These are phyloP conservation scores for Drosophila tropicalis DNA, from an alignment of 1,140 invertebrate species.

Conservation along the genomic window DNA sequence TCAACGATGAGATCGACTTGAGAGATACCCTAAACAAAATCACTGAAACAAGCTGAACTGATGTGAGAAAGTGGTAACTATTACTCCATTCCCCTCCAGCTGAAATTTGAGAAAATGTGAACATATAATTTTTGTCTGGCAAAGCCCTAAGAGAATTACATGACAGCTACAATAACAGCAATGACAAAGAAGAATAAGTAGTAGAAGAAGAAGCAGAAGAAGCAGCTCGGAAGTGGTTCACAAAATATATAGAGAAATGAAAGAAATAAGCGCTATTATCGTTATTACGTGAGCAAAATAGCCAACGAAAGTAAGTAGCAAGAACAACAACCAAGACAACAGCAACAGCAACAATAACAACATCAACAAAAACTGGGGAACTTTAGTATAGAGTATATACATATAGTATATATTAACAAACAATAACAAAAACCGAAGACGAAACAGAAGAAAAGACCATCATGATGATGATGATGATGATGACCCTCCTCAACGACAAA, in stretches of 20 bases:
- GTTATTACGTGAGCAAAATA: constrained; percentile 65
- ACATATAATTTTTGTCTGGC: constrained; percentile 44
- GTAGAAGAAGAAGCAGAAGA: constrained; percentile 13
- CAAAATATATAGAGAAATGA: constrained; percentile 56
- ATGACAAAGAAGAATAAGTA: constrained; percentile 25
- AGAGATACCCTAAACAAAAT: not conserved
- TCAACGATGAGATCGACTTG: constrained; percentile 11
- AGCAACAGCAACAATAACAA: not conserved
- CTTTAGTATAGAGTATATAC: constrained; percentile 13
- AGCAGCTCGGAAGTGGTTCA: constrained; percentile 51
- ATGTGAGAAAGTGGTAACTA: not conserved
- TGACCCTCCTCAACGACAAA: constrained; percentile 4
- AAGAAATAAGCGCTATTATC: constrained; percentile 67
- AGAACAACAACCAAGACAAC: constrained; percentile 10
- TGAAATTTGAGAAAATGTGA: constrained; percentile 1
- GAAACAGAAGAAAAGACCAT: constrained; percentile 18
- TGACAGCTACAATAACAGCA: constrained; percentile 42
- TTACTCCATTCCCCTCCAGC: constrained; percentile 5
- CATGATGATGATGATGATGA: constrained; percentile 36
- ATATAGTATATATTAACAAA: constrained; percentile 62
- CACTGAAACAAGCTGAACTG: not conserved
- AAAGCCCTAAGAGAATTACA: constrained; percentile 60
- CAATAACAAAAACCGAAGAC: constrained; percentile 36
- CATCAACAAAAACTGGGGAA: constrained; percentile 15
- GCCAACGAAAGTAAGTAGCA: constrained; percentile 32